Conservation (phyloP, 2,113 vertebrate species). For the Spheniscus mendiculus region DNA sequence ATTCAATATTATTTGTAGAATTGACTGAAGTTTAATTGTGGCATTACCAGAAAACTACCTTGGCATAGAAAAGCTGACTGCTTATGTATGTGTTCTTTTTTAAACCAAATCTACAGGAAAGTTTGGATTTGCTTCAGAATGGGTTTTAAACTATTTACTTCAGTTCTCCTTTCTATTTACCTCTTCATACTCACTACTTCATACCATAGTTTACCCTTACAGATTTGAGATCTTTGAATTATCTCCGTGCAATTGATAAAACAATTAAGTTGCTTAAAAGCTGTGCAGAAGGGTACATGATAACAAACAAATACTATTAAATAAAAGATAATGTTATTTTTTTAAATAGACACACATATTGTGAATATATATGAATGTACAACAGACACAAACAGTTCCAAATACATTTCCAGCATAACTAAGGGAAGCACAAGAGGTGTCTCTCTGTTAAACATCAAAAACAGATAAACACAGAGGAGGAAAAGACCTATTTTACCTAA, state of each 20-base stretch:
- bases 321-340: neutral
- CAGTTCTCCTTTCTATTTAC: neutral
- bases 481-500: neutral
- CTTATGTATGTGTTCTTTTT: neutral
- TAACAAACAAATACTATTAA: neutral
- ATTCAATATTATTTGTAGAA: neutral
- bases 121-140: neutral
- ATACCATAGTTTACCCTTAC: neutral
- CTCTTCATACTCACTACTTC: neutral
- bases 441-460: neutral
- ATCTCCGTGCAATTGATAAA: neutral
- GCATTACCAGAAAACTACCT: neutral
- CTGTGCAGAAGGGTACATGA: neutral
- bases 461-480: neutral
- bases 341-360: neutral
- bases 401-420: neutral
- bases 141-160: neutral
- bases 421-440: neutral
- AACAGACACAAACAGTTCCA: constrained; percentile 18
- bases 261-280: neutral
- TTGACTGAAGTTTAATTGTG: constrained; percentile 1
- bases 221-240: neutral
- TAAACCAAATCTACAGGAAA: neutral
- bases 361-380: neutral
- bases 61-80: neutral